Conservation (phyloP, 2,113 vertebrate genomes). For the Platichthys flesus region DNA sequence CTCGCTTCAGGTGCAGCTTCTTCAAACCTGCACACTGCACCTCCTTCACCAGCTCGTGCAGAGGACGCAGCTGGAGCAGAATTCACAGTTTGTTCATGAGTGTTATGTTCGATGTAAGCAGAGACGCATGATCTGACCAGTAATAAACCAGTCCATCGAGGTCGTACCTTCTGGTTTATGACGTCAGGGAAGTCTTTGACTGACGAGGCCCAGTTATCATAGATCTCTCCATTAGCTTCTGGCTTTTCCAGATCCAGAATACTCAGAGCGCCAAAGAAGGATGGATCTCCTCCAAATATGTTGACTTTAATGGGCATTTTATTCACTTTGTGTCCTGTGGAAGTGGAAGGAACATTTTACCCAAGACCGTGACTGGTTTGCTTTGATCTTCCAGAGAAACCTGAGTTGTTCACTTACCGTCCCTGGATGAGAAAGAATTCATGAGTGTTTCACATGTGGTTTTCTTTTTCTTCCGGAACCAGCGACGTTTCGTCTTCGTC, state of each 20-base stretch:
- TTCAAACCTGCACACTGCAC: conserved; percentile 90
- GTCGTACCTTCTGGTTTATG: conserved; percentile 88
- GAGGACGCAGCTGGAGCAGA: conserved; percentile 83
- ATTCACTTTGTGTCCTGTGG: conserved; percentile 52
- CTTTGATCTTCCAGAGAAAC: neutral
- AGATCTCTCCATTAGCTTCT: conserved; percentile 82
- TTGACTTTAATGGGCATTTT: conserved; percentile 75
- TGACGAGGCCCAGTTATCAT: conserved; percentile 88
- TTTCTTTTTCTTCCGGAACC: conserved; percentile 77
- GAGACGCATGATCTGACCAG: no score
- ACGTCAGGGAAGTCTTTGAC: conserved; percentile 86
- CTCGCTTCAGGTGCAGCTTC: conserved; percentile 85
- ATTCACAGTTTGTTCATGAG: neutral
- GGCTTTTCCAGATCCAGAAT: conserved; percentile 86
- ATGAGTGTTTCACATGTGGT: conserved; percentile 73
- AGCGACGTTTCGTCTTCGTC: conserved; percentile 76
- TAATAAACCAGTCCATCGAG: neutral
- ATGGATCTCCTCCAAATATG: conserved; percentile 82
- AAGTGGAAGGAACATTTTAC: neutral
- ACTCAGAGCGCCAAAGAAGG: conserved; percentile 77
- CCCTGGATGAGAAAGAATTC: conserved; percentile 37
- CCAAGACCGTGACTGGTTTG: neutral
- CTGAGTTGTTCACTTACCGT: conserved; percentile 48
- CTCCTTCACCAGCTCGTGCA: conserved; percentile 93
- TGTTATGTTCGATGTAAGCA: no score